phyloP scores from a whole-genome alignment of 2,113 vertebrate genomes.

The Catharus bicknelli region DNA sequence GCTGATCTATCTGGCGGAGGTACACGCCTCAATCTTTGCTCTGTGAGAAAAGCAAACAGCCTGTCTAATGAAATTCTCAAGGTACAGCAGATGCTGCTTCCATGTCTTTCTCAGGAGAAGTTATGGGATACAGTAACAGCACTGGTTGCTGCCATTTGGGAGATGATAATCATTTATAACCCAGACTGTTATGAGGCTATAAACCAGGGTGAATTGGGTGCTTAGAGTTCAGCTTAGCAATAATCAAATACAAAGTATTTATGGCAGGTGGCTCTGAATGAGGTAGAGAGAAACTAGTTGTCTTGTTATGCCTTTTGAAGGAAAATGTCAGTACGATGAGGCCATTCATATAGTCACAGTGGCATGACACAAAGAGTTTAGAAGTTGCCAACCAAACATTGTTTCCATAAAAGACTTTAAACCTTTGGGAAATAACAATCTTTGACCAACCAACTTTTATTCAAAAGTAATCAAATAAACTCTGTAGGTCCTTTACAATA shows the following conservation, averaged over 20 bases:
- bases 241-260: constrained; percentile 23
- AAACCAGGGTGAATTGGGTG: constrained; percentile 11
- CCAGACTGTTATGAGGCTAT: constrained; percentile 10
- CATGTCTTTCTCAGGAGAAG: background rate
- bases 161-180: constrained; percentile 39
- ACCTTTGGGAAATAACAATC: background rate
- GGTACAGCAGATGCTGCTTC: background rate
- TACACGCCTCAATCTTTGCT: background rate
- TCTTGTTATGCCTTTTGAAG: background rate
- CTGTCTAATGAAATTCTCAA: background rate
- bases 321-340: background rate
- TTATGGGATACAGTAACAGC: constrained; percentile 4
- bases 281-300: background rate
- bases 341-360: background rate
- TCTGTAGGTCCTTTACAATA: background rate
- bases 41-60: background rate
- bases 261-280: background rate
- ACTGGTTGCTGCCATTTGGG: constrained; percentile 6
- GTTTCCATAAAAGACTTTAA: background rate
- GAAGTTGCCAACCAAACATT: background rate
- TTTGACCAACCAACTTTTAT: background rate
- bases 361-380: background rate
- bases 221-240: constrained; percentile 19
- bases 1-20: background rate
- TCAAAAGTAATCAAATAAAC: background rate